These are phyloP conservation scores for Gonioctena quinquepunctata DNA, from an alignment of 1,140 invertebrate species.

Conservation along the genomic window DNA sequence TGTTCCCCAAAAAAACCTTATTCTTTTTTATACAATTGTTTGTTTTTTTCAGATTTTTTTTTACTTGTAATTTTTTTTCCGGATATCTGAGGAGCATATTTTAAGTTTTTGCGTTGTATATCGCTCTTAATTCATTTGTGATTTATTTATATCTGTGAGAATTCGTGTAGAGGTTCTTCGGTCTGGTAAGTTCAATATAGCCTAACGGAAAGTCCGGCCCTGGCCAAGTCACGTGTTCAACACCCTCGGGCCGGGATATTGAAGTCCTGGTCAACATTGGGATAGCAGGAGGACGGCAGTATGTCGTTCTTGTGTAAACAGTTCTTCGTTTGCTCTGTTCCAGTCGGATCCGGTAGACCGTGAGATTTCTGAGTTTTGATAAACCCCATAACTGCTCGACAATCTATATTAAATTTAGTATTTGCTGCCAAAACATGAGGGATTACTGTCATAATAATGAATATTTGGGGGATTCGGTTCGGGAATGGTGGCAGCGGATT, in stretches of 20 bases:
- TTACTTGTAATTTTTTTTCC: no score
- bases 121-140: no score
- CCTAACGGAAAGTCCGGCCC: background rate
- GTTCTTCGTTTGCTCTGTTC: constrained; percentile 12
- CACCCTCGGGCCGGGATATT: constrained; percentile 16
- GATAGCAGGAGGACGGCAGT: background rate
- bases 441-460: constrained; percentile 23
- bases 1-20: no score
- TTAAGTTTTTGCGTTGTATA: no score
- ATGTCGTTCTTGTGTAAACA: constrained; percentile 15
- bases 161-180: background rate
- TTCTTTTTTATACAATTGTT: no score
- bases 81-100: no score
- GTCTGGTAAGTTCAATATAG: background rate
- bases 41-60: no score
- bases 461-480: background rate
- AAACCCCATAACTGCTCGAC: background rate
- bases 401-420: constrained; percentile 19
- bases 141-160: background rate
- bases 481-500: background rate
- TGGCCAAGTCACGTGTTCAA: constrained; percentile 10
- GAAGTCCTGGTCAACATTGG: constrained; percentile 15
- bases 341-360: constrained; percentile 9
- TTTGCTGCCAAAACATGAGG: constrained; percentile 24
- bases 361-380: constrained; percentile 10